A percentile compares a stretch with the other conserved stretches of the same genome.
phyloP scores from a whole-genome alignment of 2,888 invertebrate species.

The Euproctis similis region DNA sequence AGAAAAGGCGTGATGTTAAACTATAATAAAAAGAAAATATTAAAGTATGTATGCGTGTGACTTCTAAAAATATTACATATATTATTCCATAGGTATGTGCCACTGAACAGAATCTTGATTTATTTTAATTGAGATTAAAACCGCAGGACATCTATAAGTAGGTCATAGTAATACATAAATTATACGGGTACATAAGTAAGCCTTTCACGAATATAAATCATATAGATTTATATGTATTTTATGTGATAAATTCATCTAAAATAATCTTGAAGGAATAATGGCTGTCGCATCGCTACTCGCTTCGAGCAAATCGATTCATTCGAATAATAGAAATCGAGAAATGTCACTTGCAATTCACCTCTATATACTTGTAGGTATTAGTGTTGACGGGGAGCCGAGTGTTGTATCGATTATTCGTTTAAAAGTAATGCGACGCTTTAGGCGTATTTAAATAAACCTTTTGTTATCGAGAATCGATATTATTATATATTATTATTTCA shows the following conservation, averaged over 20 bases:
- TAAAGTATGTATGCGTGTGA: too few species aligned
- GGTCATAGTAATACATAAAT: conserved; percentile 1
- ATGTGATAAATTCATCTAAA: conserved; percentile 34
- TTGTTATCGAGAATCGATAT: conserved; percentile 26
- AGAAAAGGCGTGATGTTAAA: too few species aligned
- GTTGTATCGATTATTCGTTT: conserved; percentile 53
- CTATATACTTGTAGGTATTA: conserved; percentile 52
- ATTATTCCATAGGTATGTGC: too few species aligned
- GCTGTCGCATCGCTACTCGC: conserved; percentile 40
- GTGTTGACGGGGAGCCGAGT: conserved; percentile 47
- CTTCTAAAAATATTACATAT: too few species aligned
- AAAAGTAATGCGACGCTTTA: conserved; percentile 43
- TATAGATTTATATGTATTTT: conserved; percentile 22
- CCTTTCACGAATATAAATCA: conserved; percentile 18
- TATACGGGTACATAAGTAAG: too few species aligned
- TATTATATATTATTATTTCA: conserved; percentile 24
- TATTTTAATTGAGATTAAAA: too few species aligned
- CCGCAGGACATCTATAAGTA: too few species aligned
- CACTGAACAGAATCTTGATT: too few species aligned
- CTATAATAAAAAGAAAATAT: too few species aligned
- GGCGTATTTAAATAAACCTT: conserved; percentile 42
- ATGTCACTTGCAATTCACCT: conserved; percentile 45
- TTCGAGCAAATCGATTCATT: conserved; percentile 42
- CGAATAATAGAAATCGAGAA: conserved; percentile 53
- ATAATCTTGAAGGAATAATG: conserved; percentile 36